Evolutionary conservation across 2,888 invertebrate species (phyloP).

Genomic region (Crossocerus cetratus): DNA sequence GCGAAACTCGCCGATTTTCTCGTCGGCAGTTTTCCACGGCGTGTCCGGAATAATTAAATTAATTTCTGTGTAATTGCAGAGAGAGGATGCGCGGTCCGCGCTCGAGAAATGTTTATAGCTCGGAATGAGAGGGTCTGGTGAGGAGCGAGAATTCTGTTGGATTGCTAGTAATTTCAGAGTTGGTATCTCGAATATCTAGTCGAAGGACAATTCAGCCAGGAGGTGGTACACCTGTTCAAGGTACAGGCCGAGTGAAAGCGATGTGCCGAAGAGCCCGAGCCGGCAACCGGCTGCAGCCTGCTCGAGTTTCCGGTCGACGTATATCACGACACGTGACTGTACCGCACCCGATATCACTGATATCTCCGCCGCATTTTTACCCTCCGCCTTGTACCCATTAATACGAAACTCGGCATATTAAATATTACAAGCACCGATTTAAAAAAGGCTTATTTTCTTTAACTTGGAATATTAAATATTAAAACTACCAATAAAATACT

Average conservation of each 20-base stretch:
- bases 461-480: too few relatives aligned
- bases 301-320: slow-evolving; percentile 42
- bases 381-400: background rate
- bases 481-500: too few relatives aligned
- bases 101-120: too few relatives aligned
- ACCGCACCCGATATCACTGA: slow-evolving; percentile 18
- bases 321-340: slow-evolving; percentile 14
- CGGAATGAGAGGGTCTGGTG: too few relatives aligned
- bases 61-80: too few relatives aligned
- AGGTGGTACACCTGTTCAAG: slow-evolving; percentile 23
- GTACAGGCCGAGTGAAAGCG: slow-evolving; percentile 8
- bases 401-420: slow-evolving; percentile 9
- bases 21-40: too few relatives aligned
- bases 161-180: background rate
- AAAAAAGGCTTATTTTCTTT: too few relatives aligned
- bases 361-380: background rate
- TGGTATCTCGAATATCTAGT: background rate
- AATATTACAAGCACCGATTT: too few relatives aligned
- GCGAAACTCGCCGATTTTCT: too few relatives aligned
- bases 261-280: slow-evolving; percentile 19
- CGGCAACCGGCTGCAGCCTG: slow-evolving; percentile 25
- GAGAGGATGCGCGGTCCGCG: too few relatives aligned
- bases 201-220: background rate
- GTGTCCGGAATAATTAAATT: too few relatives aligned
- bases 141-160: too few relatives aligned